Conservation (phyloP, 2,888 invertebrate genomes). For the Drosophila hawaiiensis region DNA sequence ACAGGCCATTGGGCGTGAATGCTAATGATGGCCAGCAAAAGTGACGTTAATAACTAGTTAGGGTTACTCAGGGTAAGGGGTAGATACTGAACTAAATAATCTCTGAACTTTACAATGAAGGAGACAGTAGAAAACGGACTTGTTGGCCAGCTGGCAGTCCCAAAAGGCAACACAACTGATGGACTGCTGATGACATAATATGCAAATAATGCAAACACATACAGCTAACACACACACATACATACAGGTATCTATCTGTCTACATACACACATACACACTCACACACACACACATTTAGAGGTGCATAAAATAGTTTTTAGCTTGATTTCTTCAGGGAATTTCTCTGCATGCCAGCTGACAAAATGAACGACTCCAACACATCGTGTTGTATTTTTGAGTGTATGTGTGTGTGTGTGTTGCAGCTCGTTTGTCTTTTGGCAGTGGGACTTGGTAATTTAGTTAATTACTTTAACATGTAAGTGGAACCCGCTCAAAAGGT, state of each 20-base stretch:
- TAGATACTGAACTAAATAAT: constrained; percentile 51
- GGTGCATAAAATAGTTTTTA: constrained; percentile 76
- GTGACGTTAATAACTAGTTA: constrained; percentile 66
- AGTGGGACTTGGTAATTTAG: constrained; percentile 73
- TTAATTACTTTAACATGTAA: constrained; percentile 80
- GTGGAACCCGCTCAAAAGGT: constrained; percentile 60
- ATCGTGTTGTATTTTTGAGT: constrained; percentile 9
- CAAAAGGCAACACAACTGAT: constrained; percentile 71
- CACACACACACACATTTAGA: constrained; percentile 7
- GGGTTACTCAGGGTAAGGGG: constrained; percentile 5
- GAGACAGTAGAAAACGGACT: constrained; percentile 33
- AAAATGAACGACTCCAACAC: constrained; percentile 51
- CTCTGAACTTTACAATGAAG: constrained; percentile 72
- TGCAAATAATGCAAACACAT: constrained; percentile 66
- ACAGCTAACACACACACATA: constrained; percentile 28
- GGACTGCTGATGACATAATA: constrained; percentile 81
- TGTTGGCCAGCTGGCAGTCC: constrained; percentile 64
- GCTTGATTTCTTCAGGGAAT: constrained; percentile 84
- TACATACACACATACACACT: constrained; percentile 27
- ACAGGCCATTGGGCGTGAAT: constrained; percentile 33
- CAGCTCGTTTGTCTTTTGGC: constrained; percentile 62
- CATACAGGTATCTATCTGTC: constrained; percentile 25
- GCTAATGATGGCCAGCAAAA: constrained; percentile 56
- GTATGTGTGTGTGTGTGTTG: constrained; percentile 24
- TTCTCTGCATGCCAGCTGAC: constrained; percentile 63